Base-by-base conservation (phyloP, 2,888 invertebrate genomes). In the Nomada lathburiana region DNA sequence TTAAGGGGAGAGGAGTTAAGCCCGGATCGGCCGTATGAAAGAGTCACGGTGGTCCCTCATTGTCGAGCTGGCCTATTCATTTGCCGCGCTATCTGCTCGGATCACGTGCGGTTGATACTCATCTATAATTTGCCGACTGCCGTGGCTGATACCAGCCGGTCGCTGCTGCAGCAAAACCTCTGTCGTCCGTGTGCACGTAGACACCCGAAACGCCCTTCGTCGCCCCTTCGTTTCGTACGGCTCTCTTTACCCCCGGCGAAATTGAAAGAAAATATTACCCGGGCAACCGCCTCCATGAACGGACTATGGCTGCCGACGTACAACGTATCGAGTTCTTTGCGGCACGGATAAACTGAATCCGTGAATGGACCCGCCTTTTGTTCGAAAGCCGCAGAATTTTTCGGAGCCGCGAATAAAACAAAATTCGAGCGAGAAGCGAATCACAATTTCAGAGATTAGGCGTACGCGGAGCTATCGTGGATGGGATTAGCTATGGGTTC, bases 41-140 rank as follows among this genome's bases (percentile, higher is more conserved):
- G 92, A 93, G 92, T 92, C 92, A 91, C 84, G 89, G 87, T 84
- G 55, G 87, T 89, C 91, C 90, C 90, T 90, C 91, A 90, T 91
- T 92, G 91, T 91, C 90, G 87, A 81, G 67, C 86, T 77, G 80
- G 86, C 82, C 93, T 92, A 93, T 93, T 93, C 93, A 93, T 93
- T 92, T 91, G 89, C 78, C 87, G 91, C 87, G 92, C 92, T 93
- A 92, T 92, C 91, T 88, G 89, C 86, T 85, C 87, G 90, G 90
- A 92, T 92, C 92, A 91, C 92, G 90, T 90, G 91, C 89, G 91
- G 91, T 90, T 91, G 90, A 91, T 92, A 91, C 90, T 90, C 90
- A 90, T 92, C 91, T 92, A 92, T 92, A 92, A 93, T 92, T 92
- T 92, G 86, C 85, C 83, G 85, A 80, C 76, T 73, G 86, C 72